Percentiles rank a stretch among this genome's conserved stretches.
Evolutionary conservation across 1,140 invertebrate species (phyloP).

Genomic region (Luehdorfia chinensis): DNA sequence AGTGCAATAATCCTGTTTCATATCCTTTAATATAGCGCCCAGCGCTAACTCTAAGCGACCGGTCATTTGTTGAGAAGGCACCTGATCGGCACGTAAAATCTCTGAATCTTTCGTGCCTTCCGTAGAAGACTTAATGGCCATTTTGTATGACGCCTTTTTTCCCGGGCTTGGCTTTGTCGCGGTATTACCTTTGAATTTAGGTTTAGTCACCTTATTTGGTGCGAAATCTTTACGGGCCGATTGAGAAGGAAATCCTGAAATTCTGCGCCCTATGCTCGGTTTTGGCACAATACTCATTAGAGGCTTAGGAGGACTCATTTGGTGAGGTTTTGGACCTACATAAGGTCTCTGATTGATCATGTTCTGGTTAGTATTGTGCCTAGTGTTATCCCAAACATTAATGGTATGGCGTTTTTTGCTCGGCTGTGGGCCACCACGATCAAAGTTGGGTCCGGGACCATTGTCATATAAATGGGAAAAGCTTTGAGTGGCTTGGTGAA

Average conservation of each 20-base stretch:
- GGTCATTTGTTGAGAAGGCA: slow-evolving; percentile 32
- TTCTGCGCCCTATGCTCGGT: slow-evolving; percentile 9
- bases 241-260: slow-evolving; percentile 9
- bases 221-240: slow-evolving; percentile 22
- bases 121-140: background rate
- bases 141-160: background rate
- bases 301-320: background rate
- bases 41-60: slow-evolving; percentile 56
- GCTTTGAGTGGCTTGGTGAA: slow-evolving; percentile 18
- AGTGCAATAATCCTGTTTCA: slow-evolving; percentile 22
- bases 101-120: background rate
- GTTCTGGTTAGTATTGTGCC: background rate
- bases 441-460: slow-evolving; percentile 14
- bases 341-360: background rate
- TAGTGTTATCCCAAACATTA: slow-evolving; percentile 7
- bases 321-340: background rate
- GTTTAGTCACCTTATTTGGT: slow-evolving; percentile 34
- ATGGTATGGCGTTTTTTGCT: background rate
- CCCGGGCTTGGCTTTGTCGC: background rate
- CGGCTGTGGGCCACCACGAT: background rate
- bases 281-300: slow-evolving; percentile 15
- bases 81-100: slow-evolving; percentile 28
- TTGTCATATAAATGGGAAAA: slow-evolving; percentile 24
- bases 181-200: slow-evolving; percentile 18
- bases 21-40: slow-evolving; percentile 44